Conservation (phyloP, 2,797 vertebrate genomes). For the Microcaecilia unicolor region DNA sequence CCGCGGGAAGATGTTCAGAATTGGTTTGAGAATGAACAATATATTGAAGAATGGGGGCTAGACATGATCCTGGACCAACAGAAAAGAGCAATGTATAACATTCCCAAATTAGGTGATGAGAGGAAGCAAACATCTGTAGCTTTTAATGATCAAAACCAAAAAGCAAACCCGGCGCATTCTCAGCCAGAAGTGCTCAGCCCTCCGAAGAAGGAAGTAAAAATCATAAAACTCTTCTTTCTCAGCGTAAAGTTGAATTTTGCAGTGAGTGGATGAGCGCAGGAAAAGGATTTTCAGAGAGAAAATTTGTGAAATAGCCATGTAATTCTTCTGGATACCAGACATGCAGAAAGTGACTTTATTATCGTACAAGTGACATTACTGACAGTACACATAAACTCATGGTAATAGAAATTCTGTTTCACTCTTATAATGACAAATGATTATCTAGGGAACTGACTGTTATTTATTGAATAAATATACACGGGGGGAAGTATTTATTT, state of each 20-base stretch:
- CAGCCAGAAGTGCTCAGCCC: slow-evolving; percentile 17
- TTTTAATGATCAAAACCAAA: slow-evolving; percentile 40
- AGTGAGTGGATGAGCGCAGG: not conserved
- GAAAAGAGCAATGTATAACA: slow-evolving; percentile 32
- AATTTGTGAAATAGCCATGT: not conserved
- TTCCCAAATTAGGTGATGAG: slow-evolving; percentile 41
- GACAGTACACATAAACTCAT: no score
- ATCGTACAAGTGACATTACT: no score
- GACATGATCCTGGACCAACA: slow-evolving; percentile 56
- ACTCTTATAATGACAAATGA: no score
- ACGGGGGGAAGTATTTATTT: no score
- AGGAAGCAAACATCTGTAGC: slow-evolving; percentile 57
- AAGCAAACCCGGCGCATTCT: slow-evolving; percentile 22
- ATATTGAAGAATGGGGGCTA: slow-evolving; percentile 64
- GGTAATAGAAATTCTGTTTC: no score
- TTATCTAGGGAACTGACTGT: no score
- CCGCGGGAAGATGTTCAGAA: slow-evolving; percentile 64
- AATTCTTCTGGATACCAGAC: not conserved
- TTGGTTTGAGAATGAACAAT: slow-evolving; percentile 59
- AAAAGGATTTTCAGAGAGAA: not conserved
- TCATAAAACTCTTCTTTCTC: not conserved
- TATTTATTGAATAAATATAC: no score
- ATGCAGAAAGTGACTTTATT: no score
- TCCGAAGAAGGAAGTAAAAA: not conserved
- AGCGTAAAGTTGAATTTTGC: not conserved